Evolutionary conservation across 1,140 invertebrate species (phyloP).

Genomic region (Ostrea edulis): DNA sequence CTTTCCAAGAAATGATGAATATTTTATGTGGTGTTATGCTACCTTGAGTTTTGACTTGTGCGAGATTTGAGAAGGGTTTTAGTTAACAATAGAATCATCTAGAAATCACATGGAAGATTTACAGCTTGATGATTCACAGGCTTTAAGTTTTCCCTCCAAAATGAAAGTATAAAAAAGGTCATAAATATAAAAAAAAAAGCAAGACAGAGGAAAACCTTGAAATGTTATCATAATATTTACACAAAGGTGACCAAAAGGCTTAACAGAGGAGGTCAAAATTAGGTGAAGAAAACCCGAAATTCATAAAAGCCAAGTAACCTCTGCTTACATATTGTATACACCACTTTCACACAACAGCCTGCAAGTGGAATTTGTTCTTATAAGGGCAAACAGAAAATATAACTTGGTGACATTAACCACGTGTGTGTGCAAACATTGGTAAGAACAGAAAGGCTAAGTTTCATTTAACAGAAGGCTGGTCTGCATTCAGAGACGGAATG

Average conservation of each 20-base stretch:
- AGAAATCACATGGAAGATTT: constrained; percentile 14
- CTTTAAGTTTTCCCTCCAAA: constrained; percentile 23
- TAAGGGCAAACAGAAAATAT: not conserved
- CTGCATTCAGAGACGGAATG: not conserved
- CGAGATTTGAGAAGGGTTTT: not conserved
- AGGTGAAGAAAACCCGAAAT: not conserved
- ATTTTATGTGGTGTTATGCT: not conserved
- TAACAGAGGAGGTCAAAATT: constrained; percentile 13
- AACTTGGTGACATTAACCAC: not conserved
- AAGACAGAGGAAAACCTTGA: constrained; percentile 14
- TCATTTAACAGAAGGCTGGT: not conserved
- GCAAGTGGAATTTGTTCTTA: not conserved
- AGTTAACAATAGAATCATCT: too few relatives aligned
- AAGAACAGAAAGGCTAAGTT: not conserved
- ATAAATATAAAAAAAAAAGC: constrained; percentile 8
- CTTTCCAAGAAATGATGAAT: too few relatives aligned
- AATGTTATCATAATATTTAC: constrained; percentile 37
- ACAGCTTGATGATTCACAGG: constrained; percentile 15
- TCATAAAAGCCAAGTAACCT: not conserved
- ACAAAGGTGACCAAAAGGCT: constrained; percentile 29
- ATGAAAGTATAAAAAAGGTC: constrained; percentile 29
- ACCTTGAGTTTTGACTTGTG: not conserved
- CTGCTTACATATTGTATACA: not conserved
- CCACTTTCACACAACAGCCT: not conserved
- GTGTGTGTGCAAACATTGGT: not conserved